Conservation (phyloP, 2,797 vertebrate species). For the Gallinago stenura region DNA sequence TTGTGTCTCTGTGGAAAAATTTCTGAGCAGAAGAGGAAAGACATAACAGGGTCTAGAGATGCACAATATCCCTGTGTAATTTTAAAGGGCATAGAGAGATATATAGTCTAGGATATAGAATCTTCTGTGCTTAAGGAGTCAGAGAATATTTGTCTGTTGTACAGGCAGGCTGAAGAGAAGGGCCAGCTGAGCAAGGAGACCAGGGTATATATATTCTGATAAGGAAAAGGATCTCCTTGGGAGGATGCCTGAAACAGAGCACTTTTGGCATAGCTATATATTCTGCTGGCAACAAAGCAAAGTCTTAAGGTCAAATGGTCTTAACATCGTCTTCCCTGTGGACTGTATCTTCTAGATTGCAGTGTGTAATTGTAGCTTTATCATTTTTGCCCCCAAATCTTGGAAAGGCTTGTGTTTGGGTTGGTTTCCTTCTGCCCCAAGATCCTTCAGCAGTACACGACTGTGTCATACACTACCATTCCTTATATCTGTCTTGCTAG, state of each 20-base stretch:
- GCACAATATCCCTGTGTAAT: neutral
- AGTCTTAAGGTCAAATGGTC: neutral
- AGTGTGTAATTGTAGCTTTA: neutral
- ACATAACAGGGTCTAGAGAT: neutral
- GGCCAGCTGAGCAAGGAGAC: neutral
- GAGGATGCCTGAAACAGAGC: neutral
- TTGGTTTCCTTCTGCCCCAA: neutral
- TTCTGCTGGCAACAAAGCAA: neutral
- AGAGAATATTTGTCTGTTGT: neutral
- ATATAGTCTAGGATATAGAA: neutral
- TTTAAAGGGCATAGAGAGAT: neutral
- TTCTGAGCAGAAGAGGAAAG: neutral
- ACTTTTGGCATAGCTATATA: neutral
- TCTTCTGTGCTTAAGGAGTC: neutral
- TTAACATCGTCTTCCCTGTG: neutral
- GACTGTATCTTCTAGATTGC: neutral
- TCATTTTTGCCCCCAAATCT: neutral
- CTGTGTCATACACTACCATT: neutral
- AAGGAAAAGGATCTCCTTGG: neutral
- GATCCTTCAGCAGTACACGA: neutral
- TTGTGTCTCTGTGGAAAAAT: neutral
- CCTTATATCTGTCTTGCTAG: neutral
- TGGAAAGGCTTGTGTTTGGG: neutral
- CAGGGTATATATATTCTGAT: neutral
- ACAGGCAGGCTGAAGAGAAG: neutral